A percentile compares a stretch with the other conserved stretches of the same genome.
Conservation (phyloP, 2,113 vertebrate genomes). For the Sapayoa aenigma region DNA sequence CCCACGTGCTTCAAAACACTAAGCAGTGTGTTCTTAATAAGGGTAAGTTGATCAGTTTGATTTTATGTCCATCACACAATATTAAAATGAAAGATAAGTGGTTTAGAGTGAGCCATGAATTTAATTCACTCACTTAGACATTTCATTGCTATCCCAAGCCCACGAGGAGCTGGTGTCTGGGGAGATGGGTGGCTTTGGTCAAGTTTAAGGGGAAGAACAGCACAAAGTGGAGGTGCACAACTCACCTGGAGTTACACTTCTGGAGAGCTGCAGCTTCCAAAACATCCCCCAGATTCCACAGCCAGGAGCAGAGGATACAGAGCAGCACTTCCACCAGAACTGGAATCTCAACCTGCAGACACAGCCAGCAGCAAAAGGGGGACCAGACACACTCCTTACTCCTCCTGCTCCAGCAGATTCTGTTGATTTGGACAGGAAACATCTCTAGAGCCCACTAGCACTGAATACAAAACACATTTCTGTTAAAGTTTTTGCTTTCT, state of each 20-base stretch:
- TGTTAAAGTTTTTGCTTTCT: background rate
- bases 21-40: background rate
- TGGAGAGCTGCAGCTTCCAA: background rate
- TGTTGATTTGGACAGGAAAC: background rate
- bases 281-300: background rate
- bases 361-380: background rate
- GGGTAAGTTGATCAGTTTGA: background rate
- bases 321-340: background rate
- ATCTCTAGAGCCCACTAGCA: fast-evolving
- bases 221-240: background rate
- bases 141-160: background rate
- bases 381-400: background rate
- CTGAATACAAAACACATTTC: background rate
- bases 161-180: background rate
- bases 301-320: background rate
- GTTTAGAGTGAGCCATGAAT: background rate
- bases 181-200: background rate
- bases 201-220: background rate
- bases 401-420: background rate
- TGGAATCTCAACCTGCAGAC: background rate
- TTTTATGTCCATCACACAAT: background rate
- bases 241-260: background rate
- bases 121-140: background rate
- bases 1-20: background rate
- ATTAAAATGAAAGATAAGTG: background rate